phyloP scores from a whole-genome alignment of 1,140 invertebrate genomes.

The Dendroctonus ponderosae region DNA sequence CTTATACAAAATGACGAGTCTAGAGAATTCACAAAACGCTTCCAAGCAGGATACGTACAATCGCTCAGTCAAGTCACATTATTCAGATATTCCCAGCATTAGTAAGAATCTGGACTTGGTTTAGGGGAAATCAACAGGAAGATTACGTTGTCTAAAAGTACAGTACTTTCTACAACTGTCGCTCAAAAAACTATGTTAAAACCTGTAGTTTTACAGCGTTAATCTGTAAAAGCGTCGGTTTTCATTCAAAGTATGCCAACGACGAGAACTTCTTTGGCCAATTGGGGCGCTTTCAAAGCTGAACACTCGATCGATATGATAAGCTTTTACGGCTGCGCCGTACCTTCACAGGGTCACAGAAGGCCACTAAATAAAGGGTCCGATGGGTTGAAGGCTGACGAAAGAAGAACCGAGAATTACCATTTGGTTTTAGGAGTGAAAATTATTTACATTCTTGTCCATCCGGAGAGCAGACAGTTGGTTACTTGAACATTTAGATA shows the following conservation, averaged over 20 bases:
- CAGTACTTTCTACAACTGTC: not conserved
- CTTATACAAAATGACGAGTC: conserved; percentile 34
- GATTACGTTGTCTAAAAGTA: not conserved
- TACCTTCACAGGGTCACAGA: conserved; percentile 42
- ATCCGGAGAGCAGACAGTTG: no score
- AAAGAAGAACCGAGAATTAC: no score
- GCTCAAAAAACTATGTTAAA: not conserved
- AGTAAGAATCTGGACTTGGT: no score
- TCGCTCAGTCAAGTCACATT: conserved; percentile 16
- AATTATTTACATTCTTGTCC: no score
- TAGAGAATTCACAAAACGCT: conserved; percentile 34
- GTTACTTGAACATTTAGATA: no score
- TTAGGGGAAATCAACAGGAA: no score
- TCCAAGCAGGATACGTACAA: conserved; percentile 31
- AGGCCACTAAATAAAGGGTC: conserved; percentile 35
- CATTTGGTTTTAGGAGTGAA: no score
- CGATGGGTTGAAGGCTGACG: not conserved
- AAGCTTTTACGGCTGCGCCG: conserved; percentile 37
- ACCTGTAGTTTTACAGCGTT: not conserved
- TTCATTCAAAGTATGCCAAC: not conserved
- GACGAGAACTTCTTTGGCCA: conserved; percentile 32
- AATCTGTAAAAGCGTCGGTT: conserved; percentile 8
- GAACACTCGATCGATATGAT: conserved; percentile 44
- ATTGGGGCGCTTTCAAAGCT: conserved; percentile 23
- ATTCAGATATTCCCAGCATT: conserved; percentile 3